Conservation (phyloP, 2,888 invertebrate species). For the Sminthurinus aureus region DNA sequence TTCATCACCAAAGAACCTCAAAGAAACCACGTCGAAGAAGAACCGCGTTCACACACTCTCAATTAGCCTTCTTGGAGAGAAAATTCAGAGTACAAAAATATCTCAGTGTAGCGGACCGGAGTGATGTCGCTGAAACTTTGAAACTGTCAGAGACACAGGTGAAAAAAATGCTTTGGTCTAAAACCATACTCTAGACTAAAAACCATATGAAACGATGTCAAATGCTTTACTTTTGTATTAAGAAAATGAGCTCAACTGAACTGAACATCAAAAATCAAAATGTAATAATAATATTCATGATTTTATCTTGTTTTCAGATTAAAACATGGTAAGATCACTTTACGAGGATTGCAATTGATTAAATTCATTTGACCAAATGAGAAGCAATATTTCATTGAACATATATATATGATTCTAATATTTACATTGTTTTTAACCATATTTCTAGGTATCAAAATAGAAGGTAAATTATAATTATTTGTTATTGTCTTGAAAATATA, state of each 20-base stretch:
- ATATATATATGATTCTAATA: background rate
- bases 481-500: background rate
- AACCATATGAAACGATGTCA: background rate
- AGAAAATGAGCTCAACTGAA: too few relatives aligned
- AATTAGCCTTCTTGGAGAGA: conserved; percentile 87
- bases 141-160: conserved; percentile 93
- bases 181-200: background rate
- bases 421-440: background rate
- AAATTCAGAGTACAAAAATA: conserved; percentile 95
- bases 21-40: conserved; percentile 83
- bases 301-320: background rate
- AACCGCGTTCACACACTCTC: conserved; percentile 88
- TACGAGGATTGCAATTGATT: conserved; percentile 64
- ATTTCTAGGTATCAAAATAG: background rate
- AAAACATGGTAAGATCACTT: conserved; percentile 88
- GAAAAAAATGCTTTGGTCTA: too few relatives aligned
- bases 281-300: background rate
- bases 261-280: too few relatives aligned
- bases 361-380: too few relatives aligned
- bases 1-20: conserved; percentile 12
- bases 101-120: conserved; percentile 89
- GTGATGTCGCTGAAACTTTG: conserved; percentile 89
- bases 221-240: background rate
- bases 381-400: too few relatives aligned
- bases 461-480: background rate